Conservation (phyloP, 2,888 invertebrate species). For the Coecobrya sp. region DNA sequence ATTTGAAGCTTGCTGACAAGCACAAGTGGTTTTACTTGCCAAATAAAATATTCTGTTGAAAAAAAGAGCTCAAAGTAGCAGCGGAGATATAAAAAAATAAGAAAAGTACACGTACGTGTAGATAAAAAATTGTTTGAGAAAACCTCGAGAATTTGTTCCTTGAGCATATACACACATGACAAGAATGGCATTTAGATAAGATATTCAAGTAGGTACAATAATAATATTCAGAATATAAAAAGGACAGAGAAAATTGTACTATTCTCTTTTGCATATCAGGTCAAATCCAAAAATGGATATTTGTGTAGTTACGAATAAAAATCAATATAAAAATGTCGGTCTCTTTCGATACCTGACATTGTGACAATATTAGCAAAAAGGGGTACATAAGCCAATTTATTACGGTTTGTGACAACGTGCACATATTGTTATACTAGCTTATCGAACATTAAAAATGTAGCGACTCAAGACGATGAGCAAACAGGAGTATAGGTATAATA, state of each 20-base stretch:
- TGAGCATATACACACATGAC: neutral
- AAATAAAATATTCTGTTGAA: constrained; percentile 66
- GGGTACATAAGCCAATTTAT: constrained; percentile 6
- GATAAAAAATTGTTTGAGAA: constrained; percentile 6
- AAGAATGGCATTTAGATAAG: neutral
- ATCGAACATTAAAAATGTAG: constrained; percentile 41
- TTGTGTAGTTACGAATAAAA: neutral
- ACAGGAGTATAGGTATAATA: neutral
- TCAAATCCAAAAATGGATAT: neutral
- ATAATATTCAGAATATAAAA: neutral
- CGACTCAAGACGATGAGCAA: constrained; percentile 30
- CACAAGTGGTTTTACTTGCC: constrained; percentile 47
- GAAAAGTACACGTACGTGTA: neutral
- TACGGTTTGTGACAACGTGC: neutral
- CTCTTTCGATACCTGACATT: neutral
- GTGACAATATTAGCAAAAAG: neutral
- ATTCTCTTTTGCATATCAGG: constrained; percentile 7
- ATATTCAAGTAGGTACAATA: neutral
- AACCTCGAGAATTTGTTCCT: neutral
- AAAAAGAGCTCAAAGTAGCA: neutral
- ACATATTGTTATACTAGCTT: neutral
- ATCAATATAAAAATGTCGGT: neutral
- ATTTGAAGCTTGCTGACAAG: neutral
- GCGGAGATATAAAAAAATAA: neutral
- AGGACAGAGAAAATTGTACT: neutral